Evolutionary conservation across 2,888 invertebrate genomes (phyloP).

Genomic region (Elysia crispata): DNA sequence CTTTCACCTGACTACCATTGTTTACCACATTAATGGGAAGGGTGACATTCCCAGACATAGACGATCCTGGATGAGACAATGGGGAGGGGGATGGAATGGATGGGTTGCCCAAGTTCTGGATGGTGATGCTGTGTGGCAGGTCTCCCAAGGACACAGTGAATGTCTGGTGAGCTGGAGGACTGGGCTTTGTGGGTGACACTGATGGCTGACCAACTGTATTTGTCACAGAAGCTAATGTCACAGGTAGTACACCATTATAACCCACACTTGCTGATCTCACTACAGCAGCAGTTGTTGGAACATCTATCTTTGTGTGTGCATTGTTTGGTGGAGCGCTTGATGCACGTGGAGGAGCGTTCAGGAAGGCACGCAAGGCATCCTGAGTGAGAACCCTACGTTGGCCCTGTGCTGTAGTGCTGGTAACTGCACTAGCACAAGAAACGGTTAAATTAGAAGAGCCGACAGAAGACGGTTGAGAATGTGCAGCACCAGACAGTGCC

Average conservation of each 20-base stretch:
- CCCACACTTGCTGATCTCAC: constrained; percentile 71
- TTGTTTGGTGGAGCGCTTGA: constrained; percentile 67
- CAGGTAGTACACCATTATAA: constrained; percentile 44
- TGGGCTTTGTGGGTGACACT: constrained; percentile 38
- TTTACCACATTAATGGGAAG: no score
- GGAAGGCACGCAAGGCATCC: constrained; percentile 52
- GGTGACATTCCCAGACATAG: no score
- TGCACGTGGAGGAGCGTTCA: constrained; percentile 62
- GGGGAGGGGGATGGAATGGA: constrained; percentile 1
- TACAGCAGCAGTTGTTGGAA: constrained; percentile 50
- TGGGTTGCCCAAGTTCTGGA: constrained; percentile 32
- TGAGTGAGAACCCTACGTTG: constrained; percentile 51
- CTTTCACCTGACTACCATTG: constrained; percentile 43
- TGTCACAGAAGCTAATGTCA: constrained; percentile 6
- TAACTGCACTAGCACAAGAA: constrained; percentile 26
- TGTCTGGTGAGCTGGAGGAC: constrained; percentile 45
- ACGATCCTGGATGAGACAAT: neutral
- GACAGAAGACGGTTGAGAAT: constrained; percentile 5
- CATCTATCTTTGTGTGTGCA: constrained; percentile 41
- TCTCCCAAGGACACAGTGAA: constrained; percentile 50
- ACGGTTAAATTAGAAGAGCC: constrained; percentile 11
- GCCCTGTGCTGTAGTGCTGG: constrained; percentile 6
- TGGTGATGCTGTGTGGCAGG: constrained; percentile 46
- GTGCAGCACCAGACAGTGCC: neutral
- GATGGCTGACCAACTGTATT: constrained; percentile 26